phyloP scores from a whole-genome alignment of 37 sponge, comb jelly and placozoan genomes.

The Corticium candelabrum region DNA sequence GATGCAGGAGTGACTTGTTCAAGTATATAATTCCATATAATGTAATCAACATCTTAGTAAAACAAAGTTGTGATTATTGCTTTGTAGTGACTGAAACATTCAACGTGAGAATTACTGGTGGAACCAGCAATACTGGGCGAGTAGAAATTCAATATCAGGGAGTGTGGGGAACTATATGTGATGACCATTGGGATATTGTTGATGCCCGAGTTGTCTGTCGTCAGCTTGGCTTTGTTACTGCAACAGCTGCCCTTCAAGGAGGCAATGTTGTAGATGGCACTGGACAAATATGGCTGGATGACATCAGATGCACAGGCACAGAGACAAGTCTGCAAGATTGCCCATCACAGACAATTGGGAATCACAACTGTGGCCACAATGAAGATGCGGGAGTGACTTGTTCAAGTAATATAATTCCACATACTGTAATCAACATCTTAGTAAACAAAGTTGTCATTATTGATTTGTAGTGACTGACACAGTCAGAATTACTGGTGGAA shows the following conservation, averaged over 20 bases:
- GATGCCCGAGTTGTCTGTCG: slow-evolving; percentile 7
- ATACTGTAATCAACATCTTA: slow-evolving; percentile 17
- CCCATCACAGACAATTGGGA: not conserved
- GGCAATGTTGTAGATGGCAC: slow-evolving; percentile 1
- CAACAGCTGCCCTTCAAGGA: not conserved
- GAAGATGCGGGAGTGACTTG: slow-evolving; percentile 39
- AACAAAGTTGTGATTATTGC: too few relatives aligned
- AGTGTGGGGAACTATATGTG: slow-evolving; percentile 36
- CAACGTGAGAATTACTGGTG: slow-evolving; percentile 14
- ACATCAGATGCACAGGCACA: slow-evolving; percentile 18
- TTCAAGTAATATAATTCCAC: not conserved
- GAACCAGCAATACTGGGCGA: slow-evolving; percentile 9
- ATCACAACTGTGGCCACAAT: slow-evolving; percentile 16
- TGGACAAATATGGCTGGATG: slow-evolving; percentile 20
- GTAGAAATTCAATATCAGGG: slow-evolving; percentile 17
- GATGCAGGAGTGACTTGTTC: not conserved
- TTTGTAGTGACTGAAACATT: too few relatives aligned
- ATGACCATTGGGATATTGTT: slow-evolving; percentile 7
- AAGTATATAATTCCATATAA: too few relatives aligned
- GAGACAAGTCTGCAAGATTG: slow-evolving; percentile 12
- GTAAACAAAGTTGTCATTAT: not conserved
- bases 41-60: too few relatives aligned
- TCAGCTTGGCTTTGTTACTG: slow-evolving; percentile 10
- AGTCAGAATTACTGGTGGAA: slow-evolving; percentile 18
- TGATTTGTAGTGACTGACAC: not conserved